phyloP scores from a whole-genome alignment of 53 echinoderm and acorn worm genomes.

The Astropecten irregularis region DNA sequence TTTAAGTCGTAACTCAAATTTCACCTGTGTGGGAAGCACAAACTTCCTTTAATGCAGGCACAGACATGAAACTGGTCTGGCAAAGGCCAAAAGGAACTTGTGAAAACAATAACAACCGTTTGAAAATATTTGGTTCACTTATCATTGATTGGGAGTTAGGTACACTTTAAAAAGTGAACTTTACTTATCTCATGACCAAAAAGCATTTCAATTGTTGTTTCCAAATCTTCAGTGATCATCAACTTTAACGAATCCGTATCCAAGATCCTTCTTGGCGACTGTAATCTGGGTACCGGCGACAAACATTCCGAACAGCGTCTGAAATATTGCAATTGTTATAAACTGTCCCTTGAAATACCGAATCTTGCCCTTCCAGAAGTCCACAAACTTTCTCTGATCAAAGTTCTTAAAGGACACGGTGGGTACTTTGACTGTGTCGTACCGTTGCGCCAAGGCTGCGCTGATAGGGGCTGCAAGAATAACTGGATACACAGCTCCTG shows the following conservation, averaged over 20 bases:
- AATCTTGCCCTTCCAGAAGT: conserved; percentile 76
- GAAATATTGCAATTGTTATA: conserved; percentile 72
- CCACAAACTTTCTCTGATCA: neutral
- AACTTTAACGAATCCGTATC: neutral
- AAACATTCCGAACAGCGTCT: conserved; percentile 62
- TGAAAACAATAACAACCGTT: no score
- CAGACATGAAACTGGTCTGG: no score
- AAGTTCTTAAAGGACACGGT: conserved; percentile 31
- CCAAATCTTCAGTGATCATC: no score
- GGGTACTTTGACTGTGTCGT: conserved; percentile 77
- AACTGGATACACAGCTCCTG: conserved; percentile 79
- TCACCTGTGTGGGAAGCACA: no score
- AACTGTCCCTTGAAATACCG: conserved; percentile 88
- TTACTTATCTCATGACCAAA: no score
- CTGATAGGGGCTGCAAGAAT: conserved; percentile 69
- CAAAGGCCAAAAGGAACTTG: no score
- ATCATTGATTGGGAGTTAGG: no score
- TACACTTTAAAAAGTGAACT: no score
- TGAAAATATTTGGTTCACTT: no score
- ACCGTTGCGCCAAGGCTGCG: conserved; percentile 62
- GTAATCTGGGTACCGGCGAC: conserved; percentile 69
- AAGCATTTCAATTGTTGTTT: no score
- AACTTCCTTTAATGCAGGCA: no score
- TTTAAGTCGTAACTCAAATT: no score
- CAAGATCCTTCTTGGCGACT: neutral